phyloP scores from a whole-genome alignment of 2,888 invertebrate species.

The Gymnocheta viridis region DNA sequence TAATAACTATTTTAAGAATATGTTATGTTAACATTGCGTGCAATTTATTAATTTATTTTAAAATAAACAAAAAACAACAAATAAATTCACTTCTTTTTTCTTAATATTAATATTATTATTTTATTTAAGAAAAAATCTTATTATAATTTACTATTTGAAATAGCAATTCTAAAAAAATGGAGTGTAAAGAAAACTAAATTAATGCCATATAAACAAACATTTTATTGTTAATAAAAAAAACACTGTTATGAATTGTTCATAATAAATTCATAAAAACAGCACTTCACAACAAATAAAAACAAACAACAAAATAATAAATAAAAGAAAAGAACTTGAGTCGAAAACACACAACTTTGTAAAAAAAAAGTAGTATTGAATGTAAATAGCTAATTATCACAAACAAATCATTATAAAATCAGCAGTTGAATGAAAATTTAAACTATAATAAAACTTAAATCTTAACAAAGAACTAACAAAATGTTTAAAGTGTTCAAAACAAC shows the following conservation, averaged over 20 bases:
- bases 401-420: constrained; percentile 6
- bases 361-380: constrained; percentile 32
- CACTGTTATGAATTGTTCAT: constrained; percentile 43
- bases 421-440: background rate
- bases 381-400: constrained; percentile 48
- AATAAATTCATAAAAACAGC: constrained; percentile 40
- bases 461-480: background rate
- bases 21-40: constrained; percentile 71
- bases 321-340: constrained; percentile 13
- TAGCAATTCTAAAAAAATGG: constrained; percentile 18
- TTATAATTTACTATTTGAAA: background rate
- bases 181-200: constrained; percentile 21
- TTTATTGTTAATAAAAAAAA: constrained; percentile 25
- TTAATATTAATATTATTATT: constrained; percentile 27
- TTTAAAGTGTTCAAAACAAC: constrained; percentile 22
- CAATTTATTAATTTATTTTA: constrained; percentile 69
- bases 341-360: constrained; percentile 50
- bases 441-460: background rate
- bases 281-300: constrained; percentile 3
- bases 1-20: constrained; percentile 38
- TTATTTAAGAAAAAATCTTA: constrained; percentile 24
- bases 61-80: constrained; percentile 41
- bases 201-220: constrained; percentile 52
- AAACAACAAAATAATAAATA: no score
- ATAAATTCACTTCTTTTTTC: constrained; percentile 52